Evolutionary conservation across 1,140 invertebrate species (phyloP), one percentile per base, ranked within the genome.

Genomic region (Ladona fulva): DNA sequence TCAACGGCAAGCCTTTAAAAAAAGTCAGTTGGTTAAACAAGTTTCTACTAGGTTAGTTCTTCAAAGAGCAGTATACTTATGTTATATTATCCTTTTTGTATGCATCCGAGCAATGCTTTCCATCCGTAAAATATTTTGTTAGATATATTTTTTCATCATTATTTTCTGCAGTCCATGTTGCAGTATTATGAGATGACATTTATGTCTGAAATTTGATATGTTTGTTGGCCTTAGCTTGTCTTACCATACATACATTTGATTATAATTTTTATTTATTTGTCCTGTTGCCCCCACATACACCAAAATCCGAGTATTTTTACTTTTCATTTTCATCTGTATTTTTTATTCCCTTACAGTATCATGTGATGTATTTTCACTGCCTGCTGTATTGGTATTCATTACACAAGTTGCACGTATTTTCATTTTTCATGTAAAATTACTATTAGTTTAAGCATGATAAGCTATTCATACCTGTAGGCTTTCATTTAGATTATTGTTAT

Each of bases 151-250:
- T 44, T 37, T 44, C 22, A 25, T 19, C 22, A 24, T 44, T 25
- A 25, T 42, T 44, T 37, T 76, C 24, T 37, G 29, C 42, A 42
- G 42, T 66, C 52, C 52, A 66, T 66, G 52, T 66, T 66, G 52
- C 52, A 66, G 52, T 66, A 66, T 76, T 42, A 25, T 37, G 29
- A 42, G 19, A 44, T 76, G 42, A 76, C 29, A 25, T 25, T 76
- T 76, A 42, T 76, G 25, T 42, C 42, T 76, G 76, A 44, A 37
- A 76, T 42, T 76, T 66, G 52, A 66, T 66, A 66, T 37, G 22
- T 76, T 22, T 76, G 25, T 76, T 76, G 76, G 24, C 74, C 24
- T 25, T 76, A 76, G 25, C 76, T 76, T 76, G 76, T 76, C 76
- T 76, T 76, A 76, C 76, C 76, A 76, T 76, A 76, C 76, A 76